Evolutionary conservation across 2,888 invertebrate species (phyloP), one percentile per base, ranked within the genome.

Genomic region (Gibbula magus): DNA sequence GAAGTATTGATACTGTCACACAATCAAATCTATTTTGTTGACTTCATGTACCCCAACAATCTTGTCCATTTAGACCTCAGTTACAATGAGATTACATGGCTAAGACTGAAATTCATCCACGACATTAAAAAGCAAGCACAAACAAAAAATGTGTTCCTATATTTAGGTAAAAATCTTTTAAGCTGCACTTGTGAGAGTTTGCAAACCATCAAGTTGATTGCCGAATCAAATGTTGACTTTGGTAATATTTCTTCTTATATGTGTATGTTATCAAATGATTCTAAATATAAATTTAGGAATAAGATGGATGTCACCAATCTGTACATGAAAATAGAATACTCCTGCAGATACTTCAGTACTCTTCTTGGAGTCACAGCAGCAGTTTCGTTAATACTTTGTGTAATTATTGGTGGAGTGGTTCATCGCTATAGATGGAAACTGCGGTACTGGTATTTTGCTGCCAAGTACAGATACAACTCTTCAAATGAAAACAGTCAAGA

Each of bases 341-440:
- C 25, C 22, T 25, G 25, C 22, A 25, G 56, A n/a, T 22, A 56
- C 8, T 39, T 45, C 3, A n/a, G 45, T 3, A 22, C 35, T 10
- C 20, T 73, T 13, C 32, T 39, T 35, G 73, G 73, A 75, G 53
- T 54, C 77, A 54, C 76, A 32, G 18, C 22, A 84, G 25, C 32
- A 74, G 13, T 53, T 78, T 2, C 80, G 79, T 20, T 53, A 13
- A 75, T 56, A 10, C 16, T 73, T 10, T 45, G 39, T 20, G 22
- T 80, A 10, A 13, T 77, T 4, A 8, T 77, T 18, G 70, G 75
- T 20, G 53, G 22, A 2, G 13, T 80, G 5, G 13, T 77, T 16
- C 39, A 77, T 73, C 77, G 73, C 29, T 52, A 39, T 51, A 29
- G 73, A 29, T 77, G 77, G 77, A 53, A 80, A 29, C 20, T 80